Evolutionary conservation across 2,888 invertebrate genomes (phyloP), one percentile per base, ranked within the genome.

Genomic region (Pammene fasciana): DNA sequence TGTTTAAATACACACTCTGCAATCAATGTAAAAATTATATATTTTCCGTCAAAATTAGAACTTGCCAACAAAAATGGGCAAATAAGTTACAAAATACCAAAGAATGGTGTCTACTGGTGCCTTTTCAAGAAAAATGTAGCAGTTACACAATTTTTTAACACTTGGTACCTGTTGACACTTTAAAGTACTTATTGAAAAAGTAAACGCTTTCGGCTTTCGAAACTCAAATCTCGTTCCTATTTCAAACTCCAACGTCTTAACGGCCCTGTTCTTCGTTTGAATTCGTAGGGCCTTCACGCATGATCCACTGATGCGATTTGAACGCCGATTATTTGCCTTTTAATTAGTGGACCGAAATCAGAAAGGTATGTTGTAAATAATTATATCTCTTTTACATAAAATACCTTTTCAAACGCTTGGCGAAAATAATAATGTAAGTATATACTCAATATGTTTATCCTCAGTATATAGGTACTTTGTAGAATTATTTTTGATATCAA

Each of bases 181-280:
- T 45, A 57, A 64, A 56, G 50, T 18, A 68, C 57, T 68, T 57
- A 50, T 68, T 62, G n/a, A 60, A 57, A 67, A 67, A 57, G 62
- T 10, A 65, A 65, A 70, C 70, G 67, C 55, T 57, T 26, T 26
- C 26, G 52, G 38, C 64, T 64, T 70, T 65, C 65, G 65, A 65
- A 65, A 65, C 59, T 65, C 59, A 55, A 70, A 70, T 70, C 70
- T 59, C 54, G 70, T 65, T 68, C 57, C 57, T 18, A 54, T 65
- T 70, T 70, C 65, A 54, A 70, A 70, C 65, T 43, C 57, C 55
- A 70, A 70, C 70, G 70, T 70, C 65, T 65, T 65, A 70, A 70
- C 70, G 60, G 43, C 64, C 52, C 45, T 45, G 45, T 9, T 41
- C 59, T 68, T 59, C 54, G 45, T 65, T 68, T 52, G 36, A 59